These are phyloP conservation scores for Triplophysa tibetana DNA, from an alignment of 2,113 vertebrate species.

Conservation along the genomic window DNA sequence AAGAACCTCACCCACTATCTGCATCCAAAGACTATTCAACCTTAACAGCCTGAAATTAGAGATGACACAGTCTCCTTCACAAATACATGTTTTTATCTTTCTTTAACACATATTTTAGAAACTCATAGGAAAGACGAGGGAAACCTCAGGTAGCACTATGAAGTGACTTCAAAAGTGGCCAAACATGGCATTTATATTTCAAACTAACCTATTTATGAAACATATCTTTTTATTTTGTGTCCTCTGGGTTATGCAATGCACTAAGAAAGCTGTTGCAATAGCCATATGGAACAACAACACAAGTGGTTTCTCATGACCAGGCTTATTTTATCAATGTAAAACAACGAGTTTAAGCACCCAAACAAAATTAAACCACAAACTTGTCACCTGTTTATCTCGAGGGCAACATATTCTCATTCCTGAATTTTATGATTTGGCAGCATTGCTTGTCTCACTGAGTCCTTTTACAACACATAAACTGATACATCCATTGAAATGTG, in stretches of 20 bases:
- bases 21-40: slow-evolving; percentile 56
- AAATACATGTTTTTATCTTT: slow-evolving; percentile 54
- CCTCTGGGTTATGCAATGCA: background rate
- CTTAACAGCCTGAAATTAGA: slow-evolving; percentile 47
- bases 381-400: slow-evolving; percentile 4
- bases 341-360: background rate
- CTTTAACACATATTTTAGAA: slow-evolving; percentile 18
- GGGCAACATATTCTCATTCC: slow-evolving; percentile 3
- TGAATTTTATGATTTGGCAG: background rate
- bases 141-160: background rate
- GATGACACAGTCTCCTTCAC: slow-evolving; percentile 52
- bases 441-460: background rate
- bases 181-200: background rate
- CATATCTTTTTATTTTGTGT: background rate
- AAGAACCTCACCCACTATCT: slow-evolving; percentile 60
- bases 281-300: background rate
- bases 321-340: background rate
- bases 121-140: background rate
- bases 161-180: background rate
- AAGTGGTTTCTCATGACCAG: slow-evolving; percentile 22
- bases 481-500: background rate
- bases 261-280: background rate
- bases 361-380: slow-evolving; percentile 2
- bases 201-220: background rate
- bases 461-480: slow-evolving; percentile 9